A percentile compares a stretch with the other conserved stretches of the same genome.
Conservation (phyloP, 1,140 invertebrate species). For the Dendroctonus valens region DNA sequence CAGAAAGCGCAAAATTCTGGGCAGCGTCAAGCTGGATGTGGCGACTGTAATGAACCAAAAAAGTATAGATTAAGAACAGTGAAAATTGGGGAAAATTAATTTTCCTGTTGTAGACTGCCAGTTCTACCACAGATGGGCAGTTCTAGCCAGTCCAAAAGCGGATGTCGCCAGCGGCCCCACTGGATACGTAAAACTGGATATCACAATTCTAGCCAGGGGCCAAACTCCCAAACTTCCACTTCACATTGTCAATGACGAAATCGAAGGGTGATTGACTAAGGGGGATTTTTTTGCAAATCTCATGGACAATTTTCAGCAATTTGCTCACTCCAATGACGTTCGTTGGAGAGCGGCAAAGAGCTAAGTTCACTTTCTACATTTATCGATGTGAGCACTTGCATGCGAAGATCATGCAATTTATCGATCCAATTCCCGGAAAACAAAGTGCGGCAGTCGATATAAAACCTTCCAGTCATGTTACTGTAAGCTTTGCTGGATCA, state of each 20-base stretch:
- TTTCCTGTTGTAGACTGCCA: constrained; percentile 62
- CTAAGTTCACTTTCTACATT: constrained; percentile 62
- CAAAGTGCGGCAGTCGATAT: constrained; percentile 55
- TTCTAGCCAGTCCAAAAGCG: constrained; percentile 67
- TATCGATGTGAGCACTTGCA: constrained; percentile 66
- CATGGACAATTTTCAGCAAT: constrained; percentile 57
- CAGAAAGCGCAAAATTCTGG: constrained; percentile 56
- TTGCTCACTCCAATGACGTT: constrained; percentile 66
- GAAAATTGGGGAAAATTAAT: constrained; percentile 8
- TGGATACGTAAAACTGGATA: constrained; percentile 77
- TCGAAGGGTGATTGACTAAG: constrained; percentile 62
- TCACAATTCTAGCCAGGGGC: constrained; percentile 68
- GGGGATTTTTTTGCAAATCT: too few relatives aligned
- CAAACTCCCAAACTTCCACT: constrained; percentile 62
- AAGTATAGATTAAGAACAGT: constrained; percentile 53
- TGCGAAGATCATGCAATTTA: constrained; percentile 10
- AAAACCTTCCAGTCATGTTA: constrained; percentile 37
- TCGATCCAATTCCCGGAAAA: constrained; percentile 43
- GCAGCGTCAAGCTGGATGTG: constrained; percentile 66
- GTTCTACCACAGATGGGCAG: constrained; percentile 79
- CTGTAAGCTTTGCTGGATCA: constrained; percentile 51
- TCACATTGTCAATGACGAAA: constrained; percentile 65
- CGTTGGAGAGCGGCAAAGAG: constrained; percentile 59
- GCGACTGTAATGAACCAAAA: constrained; percentile 68
- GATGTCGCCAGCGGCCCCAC: constrained; percentile 58